Base-by-base conservation (phyloP, 2,888 invertebrate species). In the Eurytoma californica region DNA sequence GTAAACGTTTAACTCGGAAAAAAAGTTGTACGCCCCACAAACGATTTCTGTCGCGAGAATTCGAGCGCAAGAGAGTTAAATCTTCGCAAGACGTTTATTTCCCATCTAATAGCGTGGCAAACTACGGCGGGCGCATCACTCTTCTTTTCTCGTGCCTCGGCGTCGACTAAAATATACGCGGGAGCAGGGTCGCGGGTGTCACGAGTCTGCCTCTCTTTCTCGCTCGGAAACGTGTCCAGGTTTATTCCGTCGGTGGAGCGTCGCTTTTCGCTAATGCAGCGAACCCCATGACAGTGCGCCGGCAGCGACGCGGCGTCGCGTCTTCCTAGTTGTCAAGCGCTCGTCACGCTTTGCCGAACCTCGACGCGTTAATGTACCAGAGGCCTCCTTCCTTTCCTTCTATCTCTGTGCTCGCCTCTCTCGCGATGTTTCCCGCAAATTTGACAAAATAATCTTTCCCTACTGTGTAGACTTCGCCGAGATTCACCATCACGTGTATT, bases 241-340 rank as follows among this genome's bases (percentile, higher is more conserved):
- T 20, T 70, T 53, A 77, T 77, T 77, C 28, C 65, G 70, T n/a
- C 16, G 57, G n/a, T 57, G 55, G 30, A 55, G 47, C 69, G 53
- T 76, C 69, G 47, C 47, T 63, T 76, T 69, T 24, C 69, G 69
- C 55, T 76, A 69, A 68, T 69, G 76, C 55, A 76, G 60, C 69
- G 39, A 75, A 30, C 24, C 49, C 30, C 66, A 53, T 61, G 67
- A 74, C 66, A 68, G 53, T 20, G 24, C 3, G 20, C 20, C 20
- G 47, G 2, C 55, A 24, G 47, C 57, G 28, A n/a, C 69, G 9
- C 24, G 20, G 28, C 14, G 12, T 13, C 28, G 9, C 69, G 47
- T 24, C 69, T 61, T 57, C 53, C 51, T 53, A n/a, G 49, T 65
- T 77, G 77, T 77, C 70, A 77, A 51, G 18, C 30, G 66, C 53